Base-by-base conservation (phyloP, 1,140 invertebrate species). In the Ips typographus region DNA sequence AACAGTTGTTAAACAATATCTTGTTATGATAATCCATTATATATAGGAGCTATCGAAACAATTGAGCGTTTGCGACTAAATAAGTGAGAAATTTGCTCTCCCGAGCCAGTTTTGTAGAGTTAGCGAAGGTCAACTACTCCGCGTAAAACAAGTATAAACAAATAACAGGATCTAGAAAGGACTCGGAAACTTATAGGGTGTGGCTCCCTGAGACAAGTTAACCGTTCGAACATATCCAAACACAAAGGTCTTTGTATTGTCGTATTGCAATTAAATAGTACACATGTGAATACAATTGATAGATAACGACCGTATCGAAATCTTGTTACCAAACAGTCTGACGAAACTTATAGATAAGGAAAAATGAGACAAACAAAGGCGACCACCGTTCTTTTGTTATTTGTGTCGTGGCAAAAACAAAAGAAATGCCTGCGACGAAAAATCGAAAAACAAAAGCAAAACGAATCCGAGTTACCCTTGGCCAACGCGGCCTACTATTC, bases 401-500 rank as follows among this genome's bases (percentile, higher is more conserved):
- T 49, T 6, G 22, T 49, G 44, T 49, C 44, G 44, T 22, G 22
- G 44, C 44, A 49, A 49, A 49, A 49, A 49, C 44, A 49, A 49
- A 49, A 49, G 44, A 49, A 8, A 6, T 6, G 2, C 44, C 44
- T 6, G 44, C 22, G 44, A 22, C n/a, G 38, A 56, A 7, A 56
- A 56, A 38, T 49, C n/a, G 2, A 57, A 22, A 69, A 69, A 68
- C 56, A 60, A 59, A 57, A 62, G 64, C 64, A 67, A 65, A 71
- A 67, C 64, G 49, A 40, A 66, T 56, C 59, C 40, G 52, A 65
- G 57, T 70, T 73, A 73, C 69, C 69, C 69, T 71, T 73, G 69
- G 69, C 65, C 69, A 71, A n/a, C 61, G 70, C 61, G 59, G 52
- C 71, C 67, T 69, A 66, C 71, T 68, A 69, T 67, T 72, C 71